These are phyloP conservation scores for Drosophila bocki DNA, from an alignment of 1,140 invertebrate species.

Conservation along the genomic window DNA sequence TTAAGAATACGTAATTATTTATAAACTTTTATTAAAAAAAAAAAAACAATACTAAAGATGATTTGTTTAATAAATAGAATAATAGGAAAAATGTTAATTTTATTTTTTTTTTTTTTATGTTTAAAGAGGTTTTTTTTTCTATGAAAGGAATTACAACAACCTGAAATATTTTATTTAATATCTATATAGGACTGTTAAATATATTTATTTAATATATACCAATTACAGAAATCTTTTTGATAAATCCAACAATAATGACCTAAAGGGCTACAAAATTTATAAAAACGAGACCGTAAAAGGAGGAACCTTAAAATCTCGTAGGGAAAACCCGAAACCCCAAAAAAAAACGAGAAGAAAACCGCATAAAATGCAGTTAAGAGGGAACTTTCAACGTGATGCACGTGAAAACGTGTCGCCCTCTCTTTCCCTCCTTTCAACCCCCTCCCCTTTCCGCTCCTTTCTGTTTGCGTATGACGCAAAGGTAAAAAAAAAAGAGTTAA, in stretches of 20 bases:
- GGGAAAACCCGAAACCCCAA: slow-evolving; percentile 16
- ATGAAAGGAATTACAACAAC: too few species aligned
- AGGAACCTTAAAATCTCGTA: slow-evolving; percentile 5
- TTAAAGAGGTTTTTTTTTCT: too few species aligned
- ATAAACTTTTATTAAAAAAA: not conserved
- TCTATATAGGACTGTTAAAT: not conserved
- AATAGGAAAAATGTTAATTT: not conserved
- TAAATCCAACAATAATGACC: not conserved
- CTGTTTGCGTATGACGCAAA: slow-evolving; percentile 47
- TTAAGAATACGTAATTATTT: not conserved
- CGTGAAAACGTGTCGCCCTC: slow-evolving; percentile 42
- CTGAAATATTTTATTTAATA: not conserved
- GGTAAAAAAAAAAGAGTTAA: slow-evolving; percentile 32
- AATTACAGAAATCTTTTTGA: not conserved
- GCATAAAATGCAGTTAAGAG: slow-evolving; percentile 44
- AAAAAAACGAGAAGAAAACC: slow-evolving; percentile 16
- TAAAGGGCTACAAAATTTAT: not conserved
- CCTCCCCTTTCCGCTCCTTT: not conserved
- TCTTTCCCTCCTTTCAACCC: not conserved
- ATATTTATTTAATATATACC: not conserved
- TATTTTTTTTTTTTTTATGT: too few species aligned
- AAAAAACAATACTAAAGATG: not conserved
- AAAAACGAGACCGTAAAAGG: not conserved
- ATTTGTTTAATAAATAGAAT: not conserved
- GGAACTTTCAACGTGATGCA: slow-evolving; percentile 49